A percentile compares a stretch with the other conserved stretches of the same genome.
Evolutionary conservation across 1,140 invertebrate species (phyloP).

Genomic region (Drosophila suzukii): DNA sequence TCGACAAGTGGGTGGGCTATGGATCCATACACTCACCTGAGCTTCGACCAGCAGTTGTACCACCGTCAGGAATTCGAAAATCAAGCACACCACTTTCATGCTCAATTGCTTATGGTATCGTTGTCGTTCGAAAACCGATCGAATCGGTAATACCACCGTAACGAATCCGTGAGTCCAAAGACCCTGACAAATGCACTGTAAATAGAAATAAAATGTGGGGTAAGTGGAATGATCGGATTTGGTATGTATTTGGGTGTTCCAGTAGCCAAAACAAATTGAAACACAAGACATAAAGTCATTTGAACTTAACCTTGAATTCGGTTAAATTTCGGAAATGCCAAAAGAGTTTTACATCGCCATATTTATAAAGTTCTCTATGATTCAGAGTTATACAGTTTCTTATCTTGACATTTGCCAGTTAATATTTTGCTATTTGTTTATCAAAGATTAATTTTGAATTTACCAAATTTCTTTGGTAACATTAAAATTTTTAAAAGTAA

Average conservation of each 20-base stretch:
- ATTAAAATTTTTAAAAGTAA: no score
- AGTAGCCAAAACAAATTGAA: neutral
- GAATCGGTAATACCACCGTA: conserved; percentile 35
- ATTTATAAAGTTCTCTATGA: no score
- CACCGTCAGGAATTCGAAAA: conserved; percentile 59
- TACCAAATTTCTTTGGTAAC: no score
- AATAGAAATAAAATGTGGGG: conserved; percentile 34
- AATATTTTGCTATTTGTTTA: no score
- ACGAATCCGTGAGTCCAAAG: conserved; percentile 34
- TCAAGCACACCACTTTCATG: conserved; percentile 55
- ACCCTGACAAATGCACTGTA: conserved; percentile 38
- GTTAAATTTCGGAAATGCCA: no score
- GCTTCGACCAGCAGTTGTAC: conserved; percentile 60
- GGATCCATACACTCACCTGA: conserved; percentile 65
- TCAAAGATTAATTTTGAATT: no score
- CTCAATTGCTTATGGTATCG: conserved; percentile 23
- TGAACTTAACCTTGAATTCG: conserved; percentile 16
- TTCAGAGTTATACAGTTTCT: no score
- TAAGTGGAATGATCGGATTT: conserved; percentile 3
- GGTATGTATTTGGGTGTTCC: conserved; percentile 20
- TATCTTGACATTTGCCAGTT: no score
- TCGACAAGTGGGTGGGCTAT: conserved; percentile 61
- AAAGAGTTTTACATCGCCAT: no score
- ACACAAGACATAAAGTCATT: neutral
- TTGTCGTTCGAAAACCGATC: conserved; percentile 25